Percentiles rank a stretch among this genome's conserved stretches.
These are phyloP conservation scores for Saimiri boliviensis DNA, from an alignment of 2,113 vertebrate genomes.

Conservation along the genomic window DNA sequence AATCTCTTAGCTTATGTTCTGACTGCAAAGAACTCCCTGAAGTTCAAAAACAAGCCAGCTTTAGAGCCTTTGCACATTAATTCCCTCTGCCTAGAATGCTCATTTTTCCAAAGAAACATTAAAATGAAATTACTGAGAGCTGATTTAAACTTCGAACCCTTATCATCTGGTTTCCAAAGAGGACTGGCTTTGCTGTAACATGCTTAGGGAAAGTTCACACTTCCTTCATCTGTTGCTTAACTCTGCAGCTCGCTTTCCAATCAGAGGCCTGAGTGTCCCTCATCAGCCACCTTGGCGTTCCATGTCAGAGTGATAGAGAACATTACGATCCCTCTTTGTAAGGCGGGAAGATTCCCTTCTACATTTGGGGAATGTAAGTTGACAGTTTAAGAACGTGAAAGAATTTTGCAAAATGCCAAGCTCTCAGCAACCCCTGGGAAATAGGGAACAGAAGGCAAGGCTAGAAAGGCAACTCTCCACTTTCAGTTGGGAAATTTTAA, in stretches of 20 bases:
- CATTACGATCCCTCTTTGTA: neutral
- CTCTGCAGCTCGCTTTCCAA: neutral
- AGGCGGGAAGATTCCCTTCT: neutral
- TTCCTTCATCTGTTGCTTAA: neutral
- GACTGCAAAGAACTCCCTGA: neutral
- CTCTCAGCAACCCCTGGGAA: neutral
- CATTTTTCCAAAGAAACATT: neutral
- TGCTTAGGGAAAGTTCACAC: neutral
- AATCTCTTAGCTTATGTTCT: neutral
- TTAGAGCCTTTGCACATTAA: neutral
- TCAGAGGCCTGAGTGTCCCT: neutral
- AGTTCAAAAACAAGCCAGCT: neutral
- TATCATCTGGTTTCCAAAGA: neutral
- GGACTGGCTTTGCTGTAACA: neutral
- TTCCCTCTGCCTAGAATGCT: neutral
- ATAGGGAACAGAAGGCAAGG: neutral
- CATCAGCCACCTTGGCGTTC: neutral
- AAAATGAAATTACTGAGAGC: neutral
- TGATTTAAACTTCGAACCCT: neutral
- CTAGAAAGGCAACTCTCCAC: neutral
- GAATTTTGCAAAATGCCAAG: neutral
- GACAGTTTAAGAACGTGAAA: neutral
- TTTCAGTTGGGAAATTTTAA: neutral
- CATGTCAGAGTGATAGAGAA: neutral
- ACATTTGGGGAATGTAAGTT: neutral